Evolutionary conservation across 2,888 invertebrate species (phyloP).

Genomic region (Hartigia nigra): DNA sequence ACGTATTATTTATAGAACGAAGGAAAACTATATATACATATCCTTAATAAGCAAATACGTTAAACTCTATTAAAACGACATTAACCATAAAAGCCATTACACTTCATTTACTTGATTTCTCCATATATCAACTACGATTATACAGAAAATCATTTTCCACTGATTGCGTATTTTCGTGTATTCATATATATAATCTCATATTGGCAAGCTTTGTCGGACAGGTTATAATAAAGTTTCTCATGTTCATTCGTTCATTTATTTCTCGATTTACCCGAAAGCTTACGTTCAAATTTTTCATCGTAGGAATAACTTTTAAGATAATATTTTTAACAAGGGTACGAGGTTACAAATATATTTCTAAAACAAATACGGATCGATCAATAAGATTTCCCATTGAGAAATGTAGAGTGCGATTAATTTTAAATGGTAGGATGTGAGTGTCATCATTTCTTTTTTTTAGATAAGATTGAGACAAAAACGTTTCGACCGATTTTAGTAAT

Average conservation of each 20-base stretch:
- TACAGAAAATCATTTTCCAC: not conserved
- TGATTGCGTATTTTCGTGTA: not conserved
- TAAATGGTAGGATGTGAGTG: no score
- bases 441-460: no score
- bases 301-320: no score
- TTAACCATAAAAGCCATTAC: not conserved
- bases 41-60: not conserved
- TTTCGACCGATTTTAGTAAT: not conserved
- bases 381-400: not conserved
- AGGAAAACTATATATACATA: not conserved
- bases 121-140: not conserved
- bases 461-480: not conserved
- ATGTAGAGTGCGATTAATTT: not conserved
- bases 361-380: no score
- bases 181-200: not conserved
- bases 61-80: not conserved
- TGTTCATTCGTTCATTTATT: not conserved
- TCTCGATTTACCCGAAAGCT: not conserved
- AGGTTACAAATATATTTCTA: no score
- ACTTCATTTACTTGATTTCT: not conserved
- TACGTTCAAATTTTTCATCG: no score
- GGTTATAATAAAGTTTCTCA: not conserved
- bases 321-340: no score
- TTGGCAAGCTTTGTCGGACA: no score
- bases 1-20: not conserved